Evolutionary conservation across 2,113 vertebrate genomes (phyloP).

Genomic region (Aramus guarauna): DNA sequence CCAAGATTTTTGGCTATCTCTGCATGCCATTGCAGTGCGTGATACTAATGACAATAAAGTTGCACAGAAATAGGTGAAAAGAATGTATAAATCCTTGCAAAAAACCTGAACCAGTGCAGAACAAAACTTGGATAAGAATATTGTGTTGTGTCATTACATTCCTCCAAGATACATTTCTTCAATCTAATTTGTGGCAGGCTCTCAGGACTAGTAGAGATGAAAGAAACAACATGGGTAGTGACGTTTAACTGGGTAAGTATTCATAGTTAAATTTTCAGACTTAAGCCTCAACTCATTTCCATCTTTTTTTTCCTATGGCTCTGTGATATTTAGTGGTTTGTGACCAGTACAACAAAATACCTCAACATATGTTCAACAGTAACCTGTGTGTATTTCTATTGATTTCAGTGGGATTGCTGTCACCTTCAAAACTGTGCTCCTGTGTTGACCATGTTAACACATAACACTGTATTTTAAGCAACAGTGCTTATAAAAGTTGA

Average conservation of each 20-base stretch:
- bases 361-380: not conserved
- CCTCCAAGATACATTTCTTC: not conserved
- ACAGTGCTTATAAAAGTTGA: not conserved
- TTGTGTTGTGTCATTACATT: not conserved
- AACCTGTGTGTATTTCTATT: not conserved
- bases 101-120: not conserved
- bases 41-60: not conserved
- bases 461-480: not conserved
- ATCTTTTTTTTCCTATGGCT: not conserved
- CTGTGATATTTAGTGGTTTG: not conserved
- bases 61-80: not conserved
- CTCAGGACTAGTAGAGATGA: not conserved
- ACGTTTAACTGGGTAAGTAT: not conserved
- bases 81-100: not conserved
- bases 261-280: not conserved
- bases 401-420: not conserved
- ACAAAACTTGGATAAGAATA: not conserved
- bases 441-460: not conserved
- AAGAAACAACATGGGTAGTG: not conserved
- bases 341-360: not conserved
- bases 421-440: not conserved
- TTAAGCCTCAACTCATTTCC: not conserved
- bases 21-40: not conserved
- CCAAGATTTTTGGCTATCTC: not conserved
- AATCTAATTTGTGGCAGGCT: not conserved